A percentile compares a stretch with the other conserved stretches of the same genome.
Conservation (phyloP, 2,888 invertebrate genomes). For the Drosophila recens region DNA sequence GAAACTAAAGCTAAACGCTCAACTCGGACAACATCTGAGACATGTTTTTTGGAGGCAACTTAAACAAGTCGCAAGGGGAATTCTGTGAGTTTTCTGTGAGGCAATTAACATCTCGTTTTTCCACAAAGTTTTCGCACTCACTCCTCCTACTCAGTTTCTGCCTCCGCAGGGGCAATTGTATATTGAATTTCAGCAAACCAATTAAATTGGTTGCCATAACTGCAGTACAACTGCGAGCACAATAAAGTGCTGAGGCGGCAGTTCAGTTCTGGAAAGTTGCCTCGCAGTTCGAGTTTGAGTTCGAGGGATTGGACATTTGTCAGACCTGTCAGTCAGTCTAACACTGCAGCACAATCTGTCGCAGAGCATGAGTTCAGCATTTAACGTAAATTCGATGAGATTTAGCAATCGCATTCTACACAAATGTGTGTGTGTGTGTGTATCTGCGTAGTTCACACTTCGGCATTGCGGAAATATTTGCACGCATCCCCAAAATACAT, state of each 20-base stretch:
- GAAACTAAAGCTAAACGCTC: slow-evolving; percentile 11
- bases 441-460: slow-evolving; percentile 36
- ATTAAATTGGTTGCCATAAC: slow-evolving; percentile 71
- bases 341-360: slow-evolving; percentile 55
- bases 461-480: slow-evolving; percentile 62
- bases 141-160: background rate
- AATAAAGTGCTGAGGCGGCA: slow-evolving; percentile 11
- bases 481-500: slow-evolving; percentile 44
- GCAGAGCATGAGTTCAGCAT: slow-evolving; percentile 38
- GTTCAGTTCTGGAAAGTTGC: slow-evolving; percentile 15
- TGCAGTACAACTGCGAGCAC: slow-evolving; percentile 10
- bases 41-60: background rate
- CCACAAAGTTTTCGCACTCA: background rate
- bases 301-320: slow-evolving; percentile 8
- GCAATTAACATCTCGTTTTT: slow-evolving; percentile 61
- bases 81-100: slow-evolving; percentile 13
- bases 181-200: slow-evolving; percentile 70
- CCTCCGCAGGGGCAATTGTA: slow-evolving; percentile 21
- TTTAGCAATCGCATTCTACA: slow-evolving; percentile 37
- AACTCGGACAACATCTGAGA: slow-evolving; percentile 22
- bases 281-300: slow-evolving; percentile 10
- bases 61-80: slow-evolving; percentile 3
- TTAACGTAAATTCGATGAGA: slow-evolving; percentile 54
- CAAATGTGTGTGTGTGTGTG: background rate
- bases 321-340: slow-evolving; percentile 15